Percentiles rank a stretch among this genome's conserved stretches.
Conservation (phyloP, 2,113 vertebrate species). For the Poeciliopsis occidentalis region DNA sequence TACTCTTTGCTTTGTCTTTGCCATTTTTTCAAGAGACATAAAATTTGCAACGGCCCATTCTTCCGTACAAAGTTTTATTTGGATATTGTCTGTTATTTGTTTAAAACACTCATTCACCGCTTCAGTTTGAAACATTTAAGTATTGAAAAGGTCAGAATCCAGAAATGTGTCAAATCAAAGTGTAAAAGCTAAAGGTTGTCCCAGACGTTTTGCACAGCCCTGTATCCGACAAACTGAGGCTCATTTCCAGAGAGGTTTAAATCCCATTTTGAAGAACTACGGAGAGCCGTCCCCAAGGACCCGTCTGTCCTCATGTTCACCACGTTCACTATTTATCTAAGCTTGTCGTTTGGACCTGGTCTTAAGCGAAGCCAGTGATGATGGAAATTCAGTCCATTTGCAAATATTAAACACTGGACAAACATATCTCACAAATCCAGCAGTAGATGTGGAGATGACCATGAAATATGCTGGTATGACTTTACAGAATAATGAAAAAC, state of each 20-base stretch:
- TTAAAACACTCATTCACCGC: too few species aligned
- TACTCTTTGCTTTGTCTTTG: too few species aligned
- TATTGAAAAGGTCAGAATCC: too few species aligned
- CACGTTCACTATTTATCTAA: not conserved
- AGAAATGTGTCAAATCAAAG: too few species aligned
- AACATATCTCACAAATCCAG: not conserved
- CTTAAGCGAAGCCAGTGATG: not conserved
- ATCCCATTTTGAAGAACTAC: not conserved
- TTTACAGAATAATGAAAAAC: not conserved
- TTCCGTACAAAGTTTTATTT: too few species aligned
- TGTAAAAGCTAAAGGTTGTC: too few species aligned
- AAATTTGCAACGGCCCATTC: too few species aligned
- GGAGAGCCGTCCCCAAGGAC: not conserved
- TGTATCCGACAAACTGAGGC: too few species aligned
- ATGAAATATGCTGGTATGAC: not conserved
- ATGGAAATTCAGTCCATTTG: not conserved
- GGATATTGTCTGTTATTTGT: too few species aligned
- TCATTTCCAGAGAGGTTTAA: not conserved
- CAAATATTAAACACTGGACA: not conserved
- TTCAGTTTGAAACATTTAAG: too few species aligned
- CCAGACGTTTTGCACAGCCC: too few species aligned
- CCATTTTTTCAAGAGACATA: too few species aligned
- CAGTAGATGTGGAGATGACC: not conserved
- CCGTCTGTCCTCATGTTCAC: not conserved
- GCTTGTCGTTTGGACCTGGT: not conserved